These are phyloP conservation scores for Drosophila azteca DNA, from an alignment of 1,140 invertebrate genomes.

Conservation along the genomic window DNA sequence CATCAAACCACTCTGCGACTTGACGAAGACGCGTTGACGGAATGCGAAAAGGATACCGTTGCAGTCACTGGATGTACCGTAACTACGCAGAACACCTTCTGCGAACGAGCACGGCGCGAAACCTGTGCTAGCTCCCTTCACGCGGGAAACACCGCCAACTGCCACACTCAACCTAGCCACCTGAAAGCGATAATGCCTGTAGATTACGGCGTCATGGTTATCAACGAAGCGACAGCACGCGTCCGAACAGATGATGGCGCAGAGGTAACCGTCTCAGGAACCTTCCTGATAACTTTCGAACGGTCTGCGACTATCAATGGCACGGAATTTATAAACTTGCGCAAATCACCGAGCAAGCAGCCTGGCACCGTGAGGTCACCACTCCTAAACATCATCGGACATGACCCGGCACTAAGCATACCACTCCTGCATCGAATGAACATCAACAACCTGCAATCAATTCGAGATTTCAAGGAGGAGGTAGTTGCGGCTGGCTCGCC, in stretches of 20 bases:
- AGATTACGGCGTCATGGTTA: conserved; percentile 29
- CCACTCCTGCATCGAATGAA: conserved; percentile 12
- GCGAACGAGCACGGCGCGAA: conserved; percentile 19
- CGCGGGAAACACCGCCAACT: conserved; percentile 24
- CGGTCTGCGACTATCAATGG: conserved; percentile 17
- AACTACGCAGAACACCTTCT: conserved; percentile 15
- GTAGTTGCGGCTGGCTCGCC: conserved; percentile 9
- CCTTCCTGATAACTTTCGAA: conserved; percentile 24
- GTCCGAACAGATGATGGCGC: conserved; percentile 16
- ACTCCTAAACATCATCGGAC: conserved; percentile 8
- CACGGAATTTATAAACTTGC: conserved; percentile 9
- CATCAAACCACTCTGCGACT: conserved; percentile 27
- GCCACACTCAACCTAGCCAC: conserved; percentile 30
- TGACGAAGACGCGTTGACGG: conserved; percentile 25
- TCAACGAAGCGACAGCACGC: conserved; percentile 23
- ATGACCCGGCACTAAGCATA: conserved; percentile 12
- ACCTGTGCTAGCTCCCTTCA: conserved; percentile 34
- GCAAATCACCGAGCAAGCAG: conserved; percentile 1
- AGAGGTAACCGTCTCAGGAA: conserved; percentile 14
- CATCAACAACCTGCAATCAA: conserved; percentile 3
- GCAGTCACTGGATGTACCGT: conserved; percentile 29
- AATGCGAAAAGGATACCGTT: conserved; percentile 23
- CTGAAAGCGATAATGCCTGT: conserved; percentile 15
- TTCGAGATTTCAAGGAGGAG: conserved; percentile 4
- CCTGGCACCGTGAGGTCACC: not conserved